Base-by-base conservation (phyloP, 2,888 invertebrate species). In the Drosophila basisetae region DNA sequence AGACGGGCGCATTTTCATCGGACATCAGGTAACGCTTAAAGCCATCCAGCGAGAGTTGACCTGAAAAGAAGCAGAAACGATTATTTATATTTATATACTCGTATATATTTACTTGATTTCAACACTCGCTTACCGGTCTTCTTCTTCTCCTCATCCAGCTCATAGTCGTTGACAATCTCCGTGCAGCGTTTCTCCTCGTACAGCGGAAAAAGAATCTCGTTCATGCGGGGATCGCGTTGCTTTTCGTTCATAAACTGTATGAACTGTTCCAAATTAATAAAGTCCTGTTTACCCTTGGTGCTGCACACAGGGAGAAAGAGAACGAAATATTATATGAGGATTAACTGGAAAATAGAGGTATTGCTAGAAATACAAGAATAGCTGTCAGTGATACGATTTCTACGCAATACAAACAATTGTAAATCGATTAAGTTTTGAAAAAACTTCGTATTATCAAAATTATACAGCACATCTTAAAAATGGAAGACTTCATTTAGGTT, bases 1-100 rank as follows among this genome's bases (percentile, higher is more conserved):
- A 99, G 78, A 99, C 99, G 0, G 99, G 99, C 0, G 99, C 99
- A 94, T 99, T 99, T 94, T 99, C 99, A 93, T 99, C 99, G 0
- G 99, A 99, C 99, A 99, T 99, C 82, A 99, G 95, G 94, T 99
- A 99, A 73, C 99, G 96, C 94, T 99, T 98, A 84, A 99, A 96
- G 43, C 99, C 99, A 94, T 99, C 99, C 93, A 99, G 96, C 72
- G 97, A 97, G 82, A 99, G 94, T 93, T 96, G 95, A 93, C 96
- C 97, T 97, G 78, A 4, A 6, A 28, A n/a, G 9, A 31, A 31
- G 0, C 7, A 3, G 18, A 25, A 16, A 13, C 18, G 28, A 9
- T 22, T n/a, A 18, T 35, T 13, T 52, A 31, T 2, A 30, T 13
- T 1, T 2, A 30, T 13, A 1, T 56, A n/a, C n/a, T 2, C 4